Base-by-base conservation (phyloP, 1,140 invertebrate species). In the Linepithema humile region DNA sequence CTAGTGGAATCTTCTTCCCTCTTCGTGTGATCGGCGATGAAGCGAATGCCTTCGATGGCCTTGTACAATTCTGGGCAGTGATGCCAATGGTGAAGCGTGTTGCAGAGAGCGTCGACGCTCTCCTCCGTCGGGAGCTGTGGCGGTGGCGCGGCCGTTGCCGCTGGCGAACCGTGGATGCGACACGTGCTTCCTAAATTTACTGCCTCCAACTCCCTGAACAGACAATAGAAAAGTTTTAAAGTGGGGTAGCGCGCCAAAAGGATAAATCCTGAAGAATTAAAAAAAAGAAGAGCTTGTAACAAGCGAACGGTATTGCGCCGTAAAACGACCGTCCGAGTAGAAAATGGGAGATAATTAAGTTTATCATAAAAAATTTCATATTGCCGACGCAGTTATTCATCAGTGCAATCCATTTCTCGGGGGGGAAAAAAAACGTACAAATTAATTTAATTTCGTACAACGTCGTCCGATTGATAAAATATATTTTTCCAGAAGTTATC, bases 11-110 rank as follows among this genome's bases (percentile, higher is more conserved):
- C 98, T 94, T 99, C 98, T 92, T 98, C 97, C 90, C 98, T 96
- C 90, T 97, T 97, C 60, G 98, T 98, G 92, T 99, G 98, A 92
- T 99, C 98, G 17, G 98, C 98, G 87, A 99, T 98, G 92, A 98
- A 99, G 85, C 97, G 96, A 35, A 99, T 97, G 85, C 98, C 98
- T 91, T 98, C 97, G 90, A 98, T 98, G 86, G 98, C 98, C 94
- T 98, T 98, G 92, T 98, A 97, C 60, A 99, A 95, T 95, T 98
- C 98, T n/a, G 98, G 97, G 93, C 97, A 98, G 93, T 97, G 96
- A 93, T 97, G 97, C 97, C 97, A 97, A 86, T 97, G 95, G 82
- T 96, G 93, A 78, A 93, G 91, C 74, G 91, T 92, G 95, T 93
- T 96, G 93, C 91, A 96, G 83, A 93, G 92, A 75, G 92, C 92